Conservation (phyloP, 2,797 vertebrate genomes). For the Mus caroli region DNA sequence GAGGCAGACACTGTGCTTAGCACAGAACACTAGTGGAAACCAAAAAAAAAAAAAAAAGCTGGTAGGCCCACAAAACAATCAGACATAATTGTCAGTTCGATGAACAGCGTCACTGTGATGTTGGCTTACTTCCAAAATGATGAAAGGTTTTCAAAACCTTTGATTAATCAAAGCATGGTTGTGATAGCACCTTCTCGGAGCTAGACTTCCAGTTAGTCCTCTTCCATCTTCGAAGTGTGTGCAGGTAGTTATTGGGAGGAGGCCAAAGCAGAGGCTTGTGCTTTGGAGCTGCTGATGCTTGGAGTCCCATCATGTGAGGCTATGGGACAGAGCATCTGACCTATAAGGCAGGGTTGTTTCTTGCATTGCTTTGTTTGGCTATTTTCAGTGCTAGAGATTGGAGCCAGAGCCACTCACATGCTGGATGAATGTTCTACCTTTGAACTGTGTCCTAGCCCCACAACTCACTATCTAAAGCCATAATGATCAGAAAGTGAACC, state of each 20-base stretch:
- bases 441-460: background rate
- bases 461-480: background rate
- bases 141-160: conserved; percentile 17
- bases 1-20: background rate
- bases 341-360: background rate
- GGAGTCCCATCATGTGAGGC: background rate
- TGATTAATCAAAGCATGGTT: conserved; percentile 10
- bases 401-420: background rate
- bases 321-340: background rate
- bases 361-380: background rate
- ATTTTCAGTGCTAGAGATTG: background rate
- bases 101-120: background rate
- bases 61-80: background rate
- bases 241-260: background rate
- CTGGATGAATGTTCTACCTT: background rate
- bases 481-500: background rate
- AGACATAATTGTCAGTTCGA: background rate
- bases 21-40: background rate
- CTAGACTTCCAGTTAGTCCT: background rate
- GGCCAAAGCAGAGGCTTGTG: background rate
- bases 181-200: background rate
- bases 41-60: background rate
- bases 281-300: conserved; percentile 1
- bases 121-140: conserved; percentile 20
- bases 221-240: background rate